Evolutionary conservation across 1,140 invertebrate species (phyloP), one percentile per base, ranked within the genome.

Genomic region (Papilio machaon): DNA sequence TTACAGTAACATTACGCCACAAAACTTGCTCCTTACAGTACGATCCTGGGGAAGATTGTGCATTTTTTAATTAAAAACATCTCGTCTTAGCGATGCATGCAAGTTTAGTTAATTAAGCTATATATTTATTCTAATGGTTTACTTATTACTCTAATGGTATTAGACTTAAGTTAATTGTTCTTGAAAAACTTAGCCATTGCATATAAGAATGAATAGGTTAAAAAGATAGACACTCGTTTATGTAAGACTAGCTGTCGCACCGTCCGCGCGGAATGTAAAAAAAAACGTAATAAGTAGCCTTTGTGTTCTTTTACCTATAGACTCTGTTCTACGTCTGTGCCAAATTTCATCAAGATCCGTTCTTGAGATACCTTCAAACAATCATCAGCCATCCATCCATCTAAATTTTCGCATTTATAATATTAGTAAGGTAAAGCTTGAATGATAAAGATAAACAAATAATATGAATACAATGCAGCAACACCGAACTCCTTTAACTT

Each of bases 1-100:
- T 78, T 78, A 78, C 38, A 64, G 52, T 78, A 58, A 35, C 54
- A 78, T 78, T 78, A 58, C 52, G 54, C 23, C 11, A 15, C 10
- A 78, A 46, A 78, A 78, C 43, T 78, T 78, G 38, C 54, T 78
- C 58, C 43, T 30, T 15, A 78, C 52, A 13, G 13, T 17, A 35
- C 49, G 2, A 77, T 60, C 47, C 8, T 15, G 46, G n/a, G 23
- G 10, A 11, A 19, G 74, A 74, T 74, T 74, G 73, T 74, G 73
- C 46, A 13, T 30, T 47, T 49, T 49, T 49, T 75, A 75, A 49
- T 47, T 47, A 23, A 52, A 75, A 52, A 52, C 19, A 23, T 5
- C 19, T 46, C 43, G 47, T 49, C 46, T 23, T 64, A 2, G 19
- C 19, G 19, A 30, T 64, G 60, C 19, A 64, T 64, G 23, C 19